Evolutionary conservation across 2,113 vertebrate genomes (phyloP), one percentile per base, ranked within the genome.

Genomic region (Clarias macrocephalus): DNA sequence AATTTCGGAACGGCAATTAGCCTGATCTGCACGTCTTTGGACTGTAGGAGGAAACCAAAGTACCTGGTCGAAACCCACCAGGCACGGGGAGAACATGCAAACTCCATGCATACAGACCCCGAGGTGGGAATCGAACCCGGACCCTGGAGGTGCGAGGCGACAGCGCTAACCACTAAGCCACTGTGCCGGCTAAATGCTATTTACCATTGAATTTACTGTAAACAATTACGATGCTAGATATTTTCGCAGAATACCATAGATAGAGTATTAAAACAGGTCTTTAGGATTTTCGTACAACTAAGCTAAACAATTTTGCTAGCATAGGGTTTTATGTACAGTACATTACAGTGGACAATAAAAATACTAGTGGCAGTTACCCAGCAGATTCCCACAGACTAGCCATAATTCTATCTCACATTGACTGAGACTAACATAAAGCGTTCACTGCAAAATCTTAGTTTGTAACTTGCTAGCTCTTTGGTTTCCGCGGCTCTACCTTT

Each of bases 401-500:
- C 21, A 25, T 4, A 0, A 13, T 5, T 25, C 23, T 52, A 15
- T 60, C n/a, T 80, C 28, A 25, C 18, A 11, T 23, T 80, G 28
- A 60, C 28, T 4, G n/a, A 28, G n/a, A 12, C 28, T 16, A n/a
- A n/a, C n/a, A n/a, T n/a, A n/a, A n/a, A n/a, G n/a, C n/a, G 37
- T 42, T 1, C 11, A 10, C 6, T 54, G 25, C 54, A 10, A 11
- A 60, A 19, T 23, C 18, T 80, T 37, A 16, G 7, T 60, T 62
- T 62, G 79, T 11, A 25, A 42, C 19, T 5, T 33, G n/a, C 56
- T 52, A 19, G 16, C 16, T 7, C n/a, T 33, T 73, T 42, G 19
- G 7, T n/a, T 57, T 18, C n/a, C n/a, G 72, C 1, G 3, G 15
- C 16, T 25, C 68, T 91, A 98, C 97, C 96, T 95, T 96, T 96